These are phyloP conservation scores for Nothoprocta pentlandii DNA, from an alignment of 2,113 vertebrate species.

Conservation along the genomic window DNA sequence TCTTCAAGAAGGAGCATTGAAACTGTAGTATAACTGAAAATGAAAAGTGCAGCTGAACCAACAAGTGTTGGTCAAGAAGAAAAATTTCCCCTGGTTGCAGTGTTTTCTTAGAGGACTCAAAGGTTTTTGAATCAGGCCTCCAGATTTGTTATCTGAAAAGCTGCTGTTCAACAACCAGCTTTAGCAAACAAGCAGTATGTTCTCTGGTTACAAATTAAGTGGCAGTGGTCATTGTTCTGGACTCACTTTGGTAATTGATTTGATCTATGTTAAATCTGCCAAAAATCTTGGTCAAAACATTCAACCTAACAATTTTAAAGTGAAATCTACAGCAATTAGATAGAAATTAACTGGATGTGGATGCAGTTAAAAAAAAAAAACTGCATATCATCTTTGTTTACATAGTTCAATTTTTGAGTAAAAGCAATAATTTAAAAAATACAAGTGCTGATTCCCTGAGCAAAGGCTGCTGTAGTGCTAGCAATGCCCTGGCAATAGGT, in stretches of 20 bases:
- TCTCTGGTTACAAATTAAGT: too few species aligned
- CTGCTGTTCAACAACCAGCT: too few species aligned
- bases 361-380: not conserved
- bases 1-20: not conserved
- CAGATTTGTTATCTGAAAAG: not conserved
- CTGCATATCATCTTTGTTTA: not conserved
- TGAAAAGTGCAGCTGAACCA: not conserved
- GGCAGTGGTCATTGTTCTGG: not conserved
- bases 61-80: not conserved
- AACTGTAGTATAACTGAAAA: not conserved
- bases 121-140: not conserved
- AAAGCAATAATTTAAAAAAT: not conserved
- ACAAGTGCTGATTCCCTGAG: not conserved
- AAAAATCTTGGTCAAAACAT: not conserved
- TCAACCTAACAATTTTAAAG: not conserved
- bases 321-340: rapidly evolving
- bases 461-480: not conserved
- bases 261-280: not conserved
- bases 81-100: not conserved
- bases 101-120: not conserved
- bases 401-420: not conserved
- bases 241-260: not conserved
- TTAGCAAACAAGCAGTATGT: not conserved
- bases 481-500: not conserved
- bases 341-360: not conserved